Evolutionary conservation across 2,888 invertebrate species (phyloP), one percentile per base, ranked within the genome.

Genomic region (Hybos culiciformis): DNA sequence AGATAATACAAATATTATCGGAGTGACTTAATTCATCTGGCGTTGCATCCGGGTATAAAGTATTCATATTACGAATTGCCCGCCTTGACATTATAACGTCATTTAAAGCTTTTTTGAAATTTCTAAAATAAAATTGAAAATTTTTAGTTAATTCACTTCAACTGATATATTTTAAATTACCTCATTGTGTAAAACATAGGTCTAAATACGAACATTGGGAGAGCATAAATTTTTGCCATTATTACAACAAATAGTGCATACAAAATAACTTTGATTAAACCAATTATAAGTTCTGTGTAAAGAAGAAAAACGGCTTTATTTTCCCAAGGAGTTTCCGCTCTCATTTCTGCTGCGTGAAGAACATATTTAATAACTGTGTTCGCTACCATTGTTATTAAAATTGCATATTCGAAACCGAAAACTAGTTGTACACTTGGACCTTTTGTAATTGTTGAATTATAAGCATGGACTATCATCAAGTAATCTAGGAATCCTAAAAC

Each of bases 161-260:
- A 14, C 12, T 17, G 8, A 23, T 24, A 23, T 24, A 5, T 23
- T 15, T n/a, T n/a, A 23, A n/a, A 12, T 5, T 17, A 83, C 81
- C 87, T 80, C 73, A 97, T 82, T n/a, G 97, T 92, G 60, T 96
- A 85, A 70, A 99, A 99, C 91, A 98, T 96, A 4, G 98, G 98
- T 51, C 98, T 75, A 68, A 99, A 90, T 29, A 96, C 94, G 70
- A 99, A 99, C 56, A 99, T 71, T 21, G 98, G 98, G 60, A 99
- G 73, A 1, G 97, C 96, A 68, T 96, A 97, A 46, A 97, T 86
- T 60, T 86, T 80, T 29, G 97, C 85, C 97, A 98, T 97, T 46
- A 97, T 86, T 12, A 83, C 78, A 48, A 96, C 88, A 64, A 98
- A 98, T 29, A 86, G 75, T 41, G 92, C 73, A 62, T 97, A 98